Base-by-base conservation (phyloP, 1,140 invertebrate species). In the Eubasilissa regina region DNA sequence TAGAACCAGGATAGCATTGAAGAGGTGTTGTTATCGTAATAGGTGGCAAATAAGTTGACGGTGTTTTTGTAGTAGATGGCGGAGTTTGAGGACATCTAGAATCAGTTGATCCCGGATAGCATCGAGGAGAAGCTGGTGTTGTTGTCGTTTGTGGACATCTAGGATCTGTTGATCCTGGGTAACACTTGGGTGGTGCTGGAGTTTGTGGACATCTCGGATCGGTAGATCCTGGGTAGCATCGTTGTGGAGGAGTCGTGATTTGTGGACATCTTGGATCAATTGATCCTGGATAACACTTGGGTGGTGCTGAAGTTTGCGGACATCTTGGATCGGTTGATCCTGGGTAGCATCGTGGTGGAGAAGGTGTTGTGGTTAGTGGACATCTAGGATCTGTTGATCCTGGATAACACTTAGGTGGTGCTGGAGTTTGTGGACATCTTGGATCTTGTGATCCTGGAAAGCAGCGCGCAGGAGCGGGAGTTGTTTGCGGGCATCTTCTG, bases 1-100 rank as follows among this genome's bases (percentile, higher is more conserved):
- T 79, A 72, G 90, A 90, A 47, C 91, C 91, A 7, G 87, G 87
- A 72, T 85, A 86, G 75, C 87, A 88, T 4, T 78, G 66, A 21
- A 84, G 78, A 21, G 47, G 48, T 12, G 75, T 35, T 4, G 83
- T 80, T 78, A 79, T 12, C 19, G 83, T 62, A 45, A 75, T 21
- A 12, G 81, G 66, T 13, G 74, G 66, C 13, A 58, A 62, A 53
- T 74, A 25, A 35, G 82, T 75, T 0, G 84, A 82, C 72, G 85
- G 82, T 53, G 84, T 81, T 66, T 84, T 83, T 74, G 85, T 83
- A 58, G 84, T 80, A n/a, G 79, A 75, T 84, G 47, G 80, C 76
- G 77, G 76, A 47, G 83, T 80, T 21, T 70, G n/a, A 0, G 81
- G 82, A 10, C 82, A 83, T 58, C 79, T 68, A 4, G 81, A 25